Evolutionary conservation across 2,113 vertebrate genomes (phyloP).

Genomic region (Zosterops pallidus): DNA sequence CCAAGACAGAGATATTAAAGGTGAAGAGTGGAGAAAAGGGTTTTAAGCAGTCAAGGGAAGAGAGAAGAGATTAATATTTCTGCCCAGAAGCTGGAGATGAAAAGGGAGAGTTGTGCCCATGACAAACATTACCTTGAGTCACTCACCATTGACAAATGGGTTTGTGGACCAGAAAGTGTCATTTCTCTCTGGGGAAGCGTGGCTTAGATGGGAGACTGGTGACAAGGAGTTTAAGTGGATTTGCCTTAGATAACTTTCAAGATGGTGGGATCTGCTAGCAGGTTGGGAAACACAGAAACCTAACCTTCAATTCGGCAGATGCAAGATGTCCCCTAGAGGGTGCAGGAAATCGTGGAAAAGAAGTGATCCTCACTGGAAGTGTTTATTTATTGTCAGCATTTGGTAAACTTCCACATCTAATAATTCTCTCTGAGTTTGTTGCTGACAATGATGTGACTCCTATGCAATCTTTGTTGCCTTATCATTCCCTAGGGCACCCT

Average conservation of each 20-base stretch:
- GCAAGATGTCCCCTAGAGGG: not conserved
- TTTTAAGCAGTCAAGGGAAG: constrained; percentile 26
- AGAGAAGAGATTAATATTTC: constrained; percentile 41
- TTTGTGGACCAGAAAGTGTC: not conserved
- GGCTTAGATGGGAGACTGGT: not conserved
- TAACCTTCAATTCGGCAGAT: not conserved
- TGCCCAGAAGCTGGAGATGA: not conserved
- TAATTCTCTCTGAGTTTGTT: not conserved
- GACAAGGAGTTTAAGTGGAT: not conserved
- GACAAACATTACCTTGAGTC: constrained; percentile 16
- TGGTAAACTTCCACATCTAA: not conserved
- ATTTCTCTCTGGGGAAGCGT: not conserved
- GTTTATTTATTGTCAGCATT: not conserved
- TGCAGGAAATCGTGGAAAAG: not conserved
- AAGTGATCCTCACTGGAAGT: not conserved
- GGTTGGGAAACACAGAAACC: not conserved
- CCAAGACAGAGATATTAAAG: constrained; percentile 38
- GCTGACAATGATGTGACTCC: not conserved
- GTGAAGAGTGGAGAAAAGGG: not conserved
- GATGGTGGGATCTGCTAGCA: not conserved
- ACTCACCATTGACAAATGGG: not conserved
- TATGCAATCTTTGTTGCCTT: not conserved
- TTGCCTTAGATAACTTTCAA: not conserved
- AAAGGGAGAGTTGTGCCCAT: not conserved
- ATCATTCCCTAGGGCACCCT: not conserved